A percentile compares a stretch with the other conserved stretches of the same genome.
Evolutionary conservation across 2,113 vertebrate genomes (phyloP).

Genomic region (Alligator sinensis): DNA sequence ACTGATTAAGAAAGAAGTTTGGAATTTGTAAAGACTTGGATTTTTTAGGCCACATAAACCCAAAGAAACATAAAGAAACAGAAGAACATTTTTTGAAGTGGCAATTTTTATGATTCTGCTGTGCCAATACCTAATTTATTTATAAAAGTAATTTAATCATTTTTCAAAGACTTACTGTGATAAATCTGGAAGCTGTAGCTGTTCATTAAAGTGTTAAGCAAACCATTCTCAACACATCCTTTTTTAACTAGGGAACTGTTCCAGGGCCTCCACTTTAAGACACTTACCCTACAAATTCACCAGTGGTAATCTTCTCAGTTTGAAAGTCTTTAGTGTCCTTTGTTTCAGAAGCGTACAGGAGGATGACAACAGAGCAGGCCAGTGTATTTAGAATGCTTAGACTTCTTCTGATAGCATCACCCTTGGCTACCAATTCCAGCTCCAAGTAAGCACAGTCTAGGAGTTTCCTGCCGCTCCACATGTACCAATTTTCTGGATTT

Average conservation of each 20-base stretch:
- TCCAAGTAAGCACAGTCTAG: conserved; percentile 26
- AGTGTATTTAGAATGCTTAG: neutral
- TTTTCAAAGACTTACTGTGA: neutral
- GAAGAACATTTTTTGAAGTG: neutral
- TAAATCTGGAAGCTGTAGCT: neutral
- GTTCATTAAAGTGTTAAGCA: neutral
- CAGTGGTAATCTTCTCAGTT: neutral
- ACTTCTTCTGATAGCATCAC: neutral
- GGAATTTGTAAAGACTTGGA: too few relatives aligned
- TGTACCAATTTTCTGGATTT: neutral
- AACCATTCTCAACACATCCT: neutral
- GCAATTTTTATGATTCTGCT: neutral
- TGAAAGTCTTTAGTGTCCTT: neutral
- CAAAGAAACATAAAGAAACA: neutral
- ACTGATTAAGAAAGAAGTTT: neutral
- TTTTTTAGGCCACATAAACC: neutral
- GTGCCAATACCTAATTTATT: neutral
- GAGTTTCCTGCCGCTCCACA: neutral
- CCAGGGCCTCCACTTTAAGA: neutral
- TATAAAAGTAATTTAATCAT: neutral
- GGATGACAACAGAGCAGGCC: neutral
- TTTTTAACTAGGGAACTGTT: neutral
- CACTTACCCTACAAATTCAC: neutral
- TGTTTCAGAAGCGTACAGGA: neutral
- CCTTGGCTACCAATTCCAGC: conserved; percentile 12